phyloP scores from a whole-genome alignment of 2,888 invertebrate species.

The Hymenopus coronatus region DNA sequence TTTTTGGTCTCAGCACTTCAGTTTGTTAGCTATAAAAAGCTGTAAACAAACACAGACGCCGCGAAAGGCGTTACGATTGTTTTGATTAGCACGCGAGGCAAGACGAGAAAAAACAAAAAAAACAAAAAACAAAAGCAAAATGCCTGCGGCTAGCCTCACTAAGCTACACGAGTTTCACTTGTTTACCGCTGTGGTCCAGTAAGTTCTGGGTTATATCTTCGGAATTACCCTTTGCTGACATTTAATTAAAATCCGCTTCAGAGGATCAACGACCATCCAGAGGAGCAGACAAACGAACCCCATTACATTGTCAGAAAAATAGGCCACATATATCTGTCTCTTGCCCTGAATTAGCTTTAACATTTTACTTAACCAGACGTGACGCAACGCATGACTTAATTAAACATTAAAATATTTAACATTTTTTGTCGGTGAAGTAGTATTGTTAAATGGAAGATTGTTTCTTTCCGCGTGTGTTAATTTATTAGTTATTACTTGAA shows the following conservation, averaged over 20 bases:
- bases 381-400: background rate
- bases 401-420: background rate
- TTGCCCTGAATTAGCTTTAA: background rate
- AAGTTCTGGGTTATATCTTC: background rate
- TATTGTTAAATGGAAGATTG: too few relatives aligned
- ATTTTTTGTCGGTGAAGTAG: too few relatives aligned
- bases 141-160: background rate
- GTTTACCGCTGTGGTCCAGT: background rate
- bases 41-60: background rate
- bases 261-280: background rate
- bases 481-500: too few relatives aligned
- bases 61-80: too few relatives aligned
- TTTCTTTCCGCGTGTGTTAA: too few relatives aligned
- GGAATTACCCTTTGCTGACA: background rate
- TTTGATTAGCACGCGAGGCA: background rate
- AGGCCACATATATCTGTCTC: background rate
- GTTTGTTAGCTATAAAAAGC: background rate
- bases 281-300: background rate
- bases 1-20: too few relatives aligned
- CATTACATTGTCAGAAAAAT: background rate
- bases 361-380: background rate
- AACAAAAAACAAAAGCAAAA: background rate
- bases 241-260: background rate
- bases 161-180: background rate
- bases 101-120: too few relatives aligned